A percentile compares a stretch with the other conserved stretches of the same genome.
phyloP scores from a whole-genome alignment of 2,888 invertebrate species.

The Cyaniris semiargus region DNA sequence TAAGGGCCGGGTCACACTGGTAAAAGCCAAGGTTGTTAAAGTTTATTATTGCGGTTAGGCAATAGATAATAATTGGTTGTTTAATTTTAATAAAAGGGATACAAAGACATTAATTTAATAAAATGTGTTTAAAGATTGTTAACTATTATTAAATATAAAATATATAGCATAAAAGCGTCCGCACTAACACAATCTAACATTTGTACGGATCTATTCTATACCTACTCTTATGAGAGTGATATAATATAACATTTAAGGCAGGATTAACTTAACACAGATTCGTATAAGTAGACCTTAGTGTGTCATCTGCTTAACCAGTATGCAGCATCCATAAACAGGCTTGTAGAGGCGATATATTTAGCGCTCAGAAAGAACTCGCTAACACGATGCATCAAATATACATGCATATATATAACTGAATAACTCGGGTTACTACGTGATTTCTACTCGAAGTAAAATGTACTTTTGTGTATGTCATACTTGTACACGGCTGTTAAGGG shows the following conservation, averaged over 20 bases:
- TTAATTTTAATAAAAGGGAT: neutral
- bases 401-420: conserved; percentile 18
- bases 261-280: too few species aligned
- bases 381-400: conserved; percentile 31
- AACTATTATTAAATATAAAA: too few species aligned
- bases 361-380: conserved; percentile 34
- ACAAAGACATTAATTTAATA: too few species aligned
- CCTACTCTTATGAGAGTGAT: too few species aligned
- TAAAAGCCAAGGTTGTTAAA: conserved; percentile 26
- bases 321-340: conserved; percentile 27
- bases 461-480: neutral
- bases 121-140: too few species aligned
- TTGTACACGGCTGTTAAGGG: neutral
- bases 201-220: too few species aligned
- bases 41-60: conserved; percentile 1
- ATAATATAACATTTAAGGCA: too few species aligned
- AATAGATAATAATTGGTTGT: neutral
- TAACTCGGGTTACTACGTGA: neutral
- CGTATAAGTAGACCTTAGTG: conserved; percentile 14
- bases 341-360: conserved; percentile 40
- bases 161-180: too few species aligned
- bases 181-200: too few species aligned
- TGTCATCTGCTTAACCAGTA: conserved; percentile 31
- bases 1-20: conserved; percentile 32
- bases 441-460: neutral